Evolutionary conservation across 2,113 vertebrate species (phyloP), one percentile per base, ranked within the genome.

Genomic region (Proteles cristata): DNA sequence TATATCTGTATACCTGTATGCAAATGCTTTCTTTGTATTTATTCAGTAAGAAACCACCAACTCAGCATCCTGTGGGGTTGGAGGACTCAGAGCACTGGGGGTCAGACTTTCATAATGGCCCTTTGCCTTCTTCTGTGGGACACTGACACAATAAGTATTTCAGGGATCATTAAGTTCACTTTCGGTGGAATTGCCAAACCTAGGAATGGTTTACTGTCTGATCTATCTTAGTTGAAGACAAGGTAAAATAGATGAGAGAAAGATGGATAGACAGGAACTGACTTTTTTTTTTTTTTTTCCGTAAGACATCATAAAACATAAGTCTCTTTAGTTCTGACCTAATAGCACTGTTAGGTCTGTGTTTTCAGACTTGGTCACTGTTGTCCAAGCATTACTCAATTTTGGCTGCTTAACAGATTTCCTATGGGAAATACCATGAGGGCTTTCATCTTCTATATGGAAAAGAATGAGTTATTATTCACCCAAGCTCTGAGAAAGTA

Each of bases 181-280:
- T 63, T 74, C 25, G 65, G 66, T 43, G 26, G 25, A 65, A 65
- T 19, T 31, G 31, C 50, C 77, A 45, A 9, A 17, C 63, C 31
- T 86, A 61, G 53, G 45, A 63, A 69, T n/a, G 15, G 23, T 33
- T 92, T 90, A 9, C 48, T 39, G 35, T 35, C 68, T 39, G 61
- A 45, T 66, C 76, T 55, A 16, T 53, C 43, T 79, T 65, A 23
- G 79, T 53, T 66, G 84, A 92, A 28, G 48, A 87, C 39, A 19
- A 63, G 21, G 39, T n/a, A 69, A 73, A 31, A 79, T 39, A 31
- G 21, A 33, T 63, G 33, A 33, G 43, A 87, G 43, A 90, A 90
- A 90, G 58, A 16, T 66, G 61, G 33, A 97, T 63, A 84, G 96
- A 94, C 15, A 45, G 69, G 73, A 53, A 61, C 8, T 71, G 3